Evolutionary conservation across 2,113 vertebrate species (phyloP).

Genomic region (Uria lomvia): DNA sequence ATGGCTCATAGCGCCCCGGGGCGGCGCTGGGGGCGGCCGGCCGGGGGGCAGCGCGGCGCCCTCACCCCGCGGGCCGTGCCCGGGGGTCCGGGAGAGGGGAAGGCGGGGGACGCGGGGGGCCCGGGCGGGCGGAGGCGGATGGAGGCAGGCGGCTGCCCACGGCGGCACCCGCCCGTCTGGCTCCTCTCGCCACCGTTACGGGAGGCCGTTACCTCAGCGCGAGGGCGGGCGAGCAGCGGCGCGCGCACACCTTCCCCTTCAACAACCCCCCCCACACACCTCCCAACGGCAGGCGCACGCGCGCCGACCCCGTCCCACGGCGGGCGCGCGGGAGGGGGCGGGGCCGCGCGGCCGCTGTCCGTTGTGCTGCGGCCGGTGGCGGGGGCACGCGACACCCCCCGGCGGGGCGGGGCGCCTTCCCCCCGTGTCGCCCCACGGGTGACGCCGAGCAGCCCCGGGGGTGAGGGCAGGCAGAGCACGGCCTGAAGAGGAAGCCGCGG

Average conservation of each 20-base stretch:
- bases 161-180: neutral
- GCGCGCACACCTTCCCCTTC: neutral
- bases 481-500: neutral
- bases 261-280: neutral
- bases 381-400: neutral
- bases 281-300: neutral
- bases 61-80: neutral
- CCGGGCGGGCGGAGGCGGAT: neutral
- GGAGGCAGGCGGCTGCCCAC: neutral
- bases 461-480: neutral
- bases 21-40: neutral
- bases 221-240: neutral
- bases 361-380: neutral
- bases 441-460: neutral
- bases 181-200: neutral
- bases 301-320: neutral
- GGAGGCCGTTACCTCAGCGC: neutral
- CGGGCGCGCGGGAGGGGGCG: neutral
- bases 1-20: slow-evolving; percentile 79
- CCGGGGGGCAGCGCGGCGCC: neutral
- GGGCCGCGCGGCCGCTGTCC: neutral
- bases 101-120: too few species aligned
- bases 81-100: neutral
- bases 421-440: neutral
- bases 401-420: neutral